Base-by-base conservation (phyloP, 2,797 vertebrate genomes). In the Calcarius lapponicus region DNA sequence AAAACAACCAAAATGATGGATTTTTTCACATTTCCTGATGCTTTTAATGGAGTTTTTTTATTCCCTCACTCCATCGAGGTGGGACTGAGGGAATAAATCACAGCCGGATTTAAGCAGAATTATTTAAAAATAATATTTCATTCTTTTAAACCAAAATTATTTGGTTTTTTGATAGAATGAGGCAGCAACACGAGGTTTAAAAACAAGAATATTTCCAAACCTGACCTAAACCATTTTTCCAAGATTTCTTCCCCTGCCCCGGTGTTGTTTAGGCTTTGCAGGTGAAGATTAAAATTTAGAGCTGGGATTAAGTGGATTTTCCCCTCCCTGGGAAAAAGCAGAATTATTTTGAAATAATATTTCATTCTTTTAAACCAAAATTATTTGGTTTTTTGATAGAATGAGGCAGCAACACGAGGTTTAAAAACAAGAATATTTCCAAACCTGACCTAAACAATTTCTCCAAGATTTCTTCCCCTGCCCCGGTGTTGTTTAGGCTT, bases 371-470 rank as follows among this genome's bases (percentile, higher is more conserved):
- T 7, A 26, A 45, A 8, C 3, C 21, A 4, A 8, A 47, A 13
- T 25, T 7, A 20, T 17, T 66, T 10, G 28, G 10, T n/a, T 26
- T 92, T 85, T 70, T 25, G 7, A 40, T 10, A 9, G 29, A 67
- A n/a, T 1, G 40, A 34, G 3, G 8, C 1, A 0, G 1, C 3
- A 0, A 9, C 0, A 0, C 7, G 22, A 22, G 19, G 79, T 32
- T 17, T 15, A 38, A 34, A 56, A 69, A 9, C 16, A 13, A 13
- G 16, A 42, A 51, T 14, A 58, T 70, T 57, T 21, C 26, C 61
- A 8, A 56, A 58, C 16, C 5, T 0, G 3, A 32, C 67, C 29
- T 10, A 28, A 80, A 62, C 6, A 13, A 3, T n/a, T 72, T 86
- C 64, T 9, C 31, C 26, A 6, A 15, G 31, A 12, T 19, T 4